These are phyloP conservation scores for Clarias laeviceps DNA, from an alignment of 2,797 vertebrate genomes.

Conservation along the genomic window DNA sequence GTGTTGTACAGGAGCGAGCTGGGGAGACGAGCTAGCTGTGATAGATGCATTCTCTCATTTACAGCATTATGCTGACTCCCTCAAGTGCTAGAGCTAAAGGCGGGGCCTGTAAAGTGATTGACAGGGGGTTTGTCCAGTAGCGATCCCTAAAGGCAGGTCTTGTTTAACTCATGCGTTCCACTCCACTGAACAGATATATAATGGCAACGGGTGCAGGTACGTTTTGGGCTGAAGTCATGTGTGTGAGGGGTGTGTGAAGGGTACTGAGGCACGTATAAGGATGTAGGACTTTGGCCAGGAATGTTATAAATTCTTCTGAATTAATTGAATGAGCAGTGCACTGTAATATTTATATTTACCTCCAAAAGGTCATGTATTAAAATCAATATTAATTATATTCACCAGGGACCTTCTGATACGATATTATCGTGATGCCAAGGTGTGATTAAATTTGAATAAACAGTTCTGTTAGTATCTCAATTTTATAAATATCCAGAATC, in stretches of 20 bases:
- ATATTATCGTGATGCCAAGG: too few species aligned
- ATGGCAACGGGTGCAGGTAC: background rate
- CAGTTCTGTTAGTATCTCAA: too few species aligned
- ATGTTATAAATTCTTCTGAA: too few species aligned
- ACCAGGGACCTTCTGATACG: too few species aligned
- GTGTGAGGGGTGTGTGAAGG: background rate
- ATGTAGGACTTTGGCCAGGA: too few species aligned
- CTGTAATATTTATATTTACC: too few species aligned
- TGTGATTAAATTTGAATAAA: too few species aligned
- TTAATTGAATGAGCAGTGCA: too few species aligned
- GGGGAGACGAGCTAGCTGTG: slow-evolving; percentile 33
- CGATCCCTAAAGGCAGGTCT: background rate
- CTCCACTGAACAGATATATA: slow-evolving; percentile 10
- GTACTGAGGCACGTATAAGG: too few species aligned
- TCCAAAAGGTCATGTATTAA: too few species aligned
- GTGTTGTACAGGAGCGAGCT: slow-evolving; percentile 34
- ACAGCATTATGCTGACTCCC: background rate
- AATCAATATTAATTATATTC: too few species aligned
- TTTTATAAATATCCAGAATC: too few species aligned
- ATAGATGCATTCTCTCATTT: slow-evolving; percentile 46
- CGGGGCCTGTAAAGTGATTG: slow-evolving; percentile 17
- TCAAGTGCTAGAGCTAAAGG: slow-evolving; percentile 23
- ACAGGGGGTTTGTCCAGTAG: slow-evolving; percentile 24
- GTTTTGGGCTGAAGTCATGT: background rate
- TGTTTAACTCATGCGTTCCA: slow-evolving; percentile 13